Conservation (phyloP, 1,140 invertebrate genomes). For the Drosophila serrata region DNA sequence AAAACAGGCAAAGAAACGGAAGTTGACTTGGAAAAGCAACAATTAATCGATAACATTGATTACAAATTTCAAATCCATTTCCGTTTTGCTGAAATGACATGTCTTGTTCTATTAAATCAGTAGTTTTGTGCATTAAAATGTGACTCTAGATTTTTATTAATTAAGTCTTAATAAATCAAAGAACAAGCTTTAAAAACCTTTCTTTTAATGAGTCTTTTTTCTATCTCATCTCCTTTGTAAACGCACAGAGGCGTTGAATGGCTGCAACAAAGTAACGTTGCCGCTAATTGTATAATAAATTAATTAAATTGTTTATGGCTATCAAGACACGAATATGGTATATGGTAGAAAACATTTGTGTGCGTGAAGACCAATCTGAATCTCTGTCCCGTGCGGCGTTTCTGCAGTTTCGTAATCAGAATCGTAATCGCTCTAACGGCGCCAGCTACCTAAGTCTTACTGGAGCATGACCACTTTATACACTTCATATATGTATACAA, state of each 20-base stretch:
- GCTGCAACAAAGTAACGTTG: conserved; percentile 30
- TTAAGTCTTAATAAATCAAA: neutral
- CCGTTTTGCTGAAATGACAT: neutral
- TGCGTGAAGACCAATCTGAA: conserved; percentile 29
- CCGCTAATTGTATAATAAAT: conserved; percentile 75
- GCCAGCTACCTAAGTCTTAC: conserved; percentile 46
- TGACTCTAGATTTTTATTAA: neutral
- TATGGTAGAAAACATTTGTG: neutral
- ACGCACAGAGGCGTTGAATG: conserved; percentile 9
- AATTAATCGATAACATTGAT: neutral
- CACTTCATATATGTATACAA: neutral
- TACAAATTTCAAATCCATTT: neutral
- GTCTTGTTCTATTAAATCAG: neutral
- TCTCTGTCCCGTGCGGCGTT: conserved; percentile 36
- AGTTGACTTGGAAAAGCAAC: neutral
- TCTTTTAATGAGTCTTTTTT: conserved; percentile 8
- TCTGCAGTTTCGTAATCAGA: conserved; percentile 73
- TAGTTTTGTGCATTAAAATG: neutral
- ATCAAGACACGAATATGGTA: conserved; percentile 44
- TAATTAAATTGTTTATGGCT: conserved; percentile 55
- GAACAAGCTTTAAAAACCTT: neutral
- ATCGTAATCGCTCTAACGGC: conserved; percentile 76
- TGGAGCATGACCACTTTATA: conserved; percentile 68
- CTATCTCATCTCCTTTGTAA: neutral
- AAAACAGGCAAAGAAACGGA: neutral